Percentiles rank a stretch among this genome's conserved stretches.
Evolutionary conservation across 2,888 invertebrate species (phyloP).

Genomic region (Hydraecia micacea): DNA sequence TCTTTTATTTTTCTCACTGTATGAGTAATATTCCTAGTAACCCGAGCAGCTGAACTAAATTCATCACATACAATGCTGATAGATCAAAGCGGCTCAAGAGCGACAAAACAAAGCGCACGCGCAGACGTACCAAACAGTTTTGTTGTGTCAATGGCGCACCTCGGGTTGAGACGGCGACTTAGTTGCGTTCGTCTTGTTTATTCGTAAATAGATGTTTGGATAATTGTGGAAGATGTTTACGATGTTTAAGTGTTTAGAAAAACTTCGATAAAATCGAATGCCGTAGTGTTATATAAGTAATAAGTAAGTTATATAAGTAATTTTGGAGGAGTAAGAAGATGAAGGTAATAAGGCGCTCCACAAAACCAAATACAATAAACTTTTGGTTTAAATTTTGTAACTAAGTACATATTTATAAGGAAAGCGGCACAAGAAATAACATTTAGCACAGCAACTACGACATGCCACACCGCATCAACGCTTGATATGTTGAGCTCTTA

Average conservation of each 20-base stretch:
- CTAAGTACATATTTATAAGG: background rate
- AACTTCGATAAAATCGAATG: background rate
- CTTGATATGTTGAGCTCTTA: background rate
- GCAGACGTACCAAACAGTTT: conserved; percentile 38
- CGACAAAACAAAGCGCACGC: conserved; percentile 49
- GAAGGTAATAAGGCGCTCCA: background rate
- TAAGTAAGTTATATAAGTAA: too few species aligned
- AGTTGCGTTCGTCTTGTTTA: conserved; percentile 33
- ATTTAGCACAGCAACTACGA: background rate
- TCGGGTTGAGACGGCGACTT: conserved; percentile 5
- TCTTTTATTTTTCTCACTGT: conserved; percentile 6
- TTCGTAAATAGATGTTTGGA: conserved; percentile 40
- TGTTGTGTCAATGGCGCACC: conserved; percentile 58
- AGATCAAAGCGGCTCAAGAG: conserved; percentile 53
- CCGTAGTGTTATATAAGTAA: too few species aligned
- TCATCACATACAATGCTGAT: conserved; percentile 54
- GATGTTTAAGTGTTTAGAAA: background rate
- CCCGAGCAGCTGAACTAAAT: conserved; percentile 54
- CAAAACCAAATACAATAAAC: background rate
- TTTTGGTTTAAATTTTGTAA: background rate
- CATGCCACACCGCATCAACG: background rate
- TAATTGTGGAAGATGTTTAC: background rate
- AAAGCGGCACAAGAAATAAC: background rate
- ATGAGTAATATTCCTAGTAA: conserved; percentile 58
- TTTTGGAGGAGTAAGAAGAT: background rate